Percentiles rank a stretch among this genome's conserved stretches.
Conservation (phyloP, 2,888 invertebrate species). For the Morpho helenor region DNA sequence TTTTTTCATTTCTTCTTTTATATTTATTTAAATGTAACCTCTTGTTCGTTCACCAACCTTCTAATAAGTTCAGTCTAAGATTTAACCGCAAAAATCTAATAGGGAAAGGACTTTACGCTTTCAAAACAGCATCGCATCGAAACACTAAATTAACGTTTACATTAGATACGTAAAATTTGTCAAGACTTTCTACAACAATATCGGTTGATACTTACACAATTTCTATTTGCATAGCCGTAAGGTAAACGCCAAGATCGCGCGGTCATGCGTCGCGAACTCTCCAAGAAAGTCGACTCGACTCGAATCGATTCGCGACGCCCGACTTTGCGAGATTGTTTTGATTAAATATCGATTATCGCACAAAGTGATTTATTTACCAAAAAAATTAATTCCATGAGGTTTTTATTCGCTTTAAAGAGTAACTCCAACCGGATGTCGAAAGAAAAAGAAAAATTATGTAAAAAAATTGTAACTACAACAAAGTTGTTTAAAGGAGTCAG, state of each 20-base stretch:
- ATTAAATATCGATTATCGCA: constrained; percentile 50
- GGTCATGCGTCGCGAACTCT: constrained; percentile 29
- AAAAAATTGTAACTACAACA: no score
- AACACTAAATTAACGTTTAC: no score
- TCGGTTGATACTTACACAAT: constrained; percentile 21
- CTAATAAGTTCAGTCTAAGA: no score
- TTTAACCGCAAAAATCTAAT: no score
- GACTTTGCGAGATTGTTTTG: constrained; percentile 45
- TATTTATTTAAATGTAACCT: no score
- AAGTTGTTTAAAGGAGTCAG: no score
- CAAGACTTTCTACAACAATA: constrained; percentile 22
- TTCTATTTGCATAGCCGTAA: constrained; percentile 23
- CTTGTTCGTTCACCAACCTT: no score
- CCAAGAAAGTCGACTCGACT: constrained; percentile 32
- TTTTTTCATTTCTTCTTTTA: no score
- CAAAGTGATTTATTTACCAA: constrained; percentile 9
- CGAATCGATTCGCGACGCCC: constrained; percentile 52
- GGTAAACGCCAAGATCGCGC: constrained; percentile 21
- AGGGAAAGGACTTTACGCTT: no score
- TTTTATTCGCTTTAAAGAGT: background rate
- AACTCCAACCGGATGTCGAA: constrained; percentile 6
- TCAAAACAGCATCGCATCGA: no score
- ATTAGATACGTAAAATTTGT: background rate
- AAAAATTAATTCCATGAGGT: constrained; percentile 1
- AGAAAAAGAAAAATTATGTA: background rate